Evolutionary conservation across 2,888 invertebrate species (phyloP).

Genomic region (Drosophila leonis): DNA sequence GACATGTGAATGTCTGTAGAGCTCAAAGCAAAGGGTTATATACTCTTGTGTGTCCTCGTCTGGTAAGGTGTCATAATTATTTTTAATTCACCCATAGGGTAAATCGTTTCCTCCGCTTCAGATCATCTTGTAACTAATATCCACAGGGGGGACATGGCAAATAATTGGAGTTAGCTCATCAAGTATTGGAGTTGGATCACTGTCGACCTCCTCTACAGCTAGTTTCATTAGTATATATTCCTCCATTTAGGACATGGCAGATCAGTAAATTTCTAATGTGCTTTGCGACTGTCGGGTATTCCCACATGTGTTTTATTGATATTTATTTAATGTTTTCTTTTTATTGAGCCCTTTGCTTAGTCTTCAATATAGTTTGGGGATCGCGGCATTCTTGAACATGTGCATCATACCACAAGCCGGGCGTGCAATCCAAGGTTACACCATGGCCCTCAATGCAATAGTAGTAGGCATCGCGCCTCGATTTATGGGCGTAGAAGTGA

Average conservation of each 20-base stretch:
- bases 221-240: neutral
- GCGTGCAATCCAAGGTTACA: conserved; percentile 79
- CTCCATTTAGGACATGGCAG: neutral
- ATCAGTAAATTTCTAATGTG: neutral
- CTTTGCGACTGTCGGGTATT: neutral
- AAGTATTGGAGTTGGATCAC: too few species aligned
- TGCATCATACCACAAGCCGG: conserved; percentile 79
- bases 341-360: neutral
- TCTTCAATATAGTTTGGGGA: conserved; percentile 50
- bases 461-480: conserved; percentile 70
- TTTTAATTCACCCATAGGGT: neutral
- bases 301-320: neutral
- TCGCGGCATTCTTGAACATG: conserved; percentile 74
- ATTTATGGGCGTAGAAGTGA: conserved; percentile 71
- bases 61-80: neutral
- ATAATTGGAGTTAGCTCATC: too few species aligned
- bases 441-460: conserved; percentile 82
- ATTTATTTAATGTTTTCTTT: neutral
- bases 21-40: neutral
- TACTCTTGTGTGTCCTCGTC: neutral
- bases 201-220: neutral
- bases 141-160: too few species aligned
- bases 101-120: neutral
- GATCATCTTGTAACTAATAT: neutral
- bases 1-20: neutral